Percentiles rank a stretch among this genome's conserved stretches.
Conservation (phyloP, 2,797 vertebrate genomes). For the Coregonus ussuriensis region DNA sequence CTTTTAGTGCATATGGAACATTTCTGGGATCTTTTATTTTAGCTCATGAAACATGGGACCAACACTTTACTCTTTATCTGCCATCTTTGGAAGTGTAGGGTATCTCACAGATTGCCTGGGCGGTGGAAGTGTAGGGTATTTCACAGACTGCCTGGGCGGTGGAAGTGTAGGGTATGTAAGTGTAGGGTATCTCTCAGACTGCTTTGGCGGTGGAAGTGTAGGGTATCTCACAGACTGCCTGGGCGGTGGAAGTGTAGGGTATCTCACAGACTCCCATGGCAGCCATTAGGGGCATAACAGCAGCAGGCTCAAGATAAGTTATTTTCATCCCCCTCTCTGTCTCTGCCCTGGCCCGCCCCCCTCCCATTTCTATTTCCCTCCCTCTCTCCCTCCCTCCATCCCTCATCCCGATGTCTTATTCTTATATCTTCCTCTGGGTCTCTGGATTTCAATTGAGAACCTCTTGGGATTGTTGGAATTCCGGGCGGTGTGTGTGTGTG, state of each 20-base stretch:
- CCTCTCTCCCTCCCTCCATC: conserved; percentile 22
- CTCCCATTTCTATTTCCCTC: conserved; percentile 12
- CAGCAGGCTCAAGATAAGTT: conserved; percentile 51
- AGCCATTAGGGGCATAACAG: conserved; percentile 41
- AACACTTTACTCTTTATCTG: no score
- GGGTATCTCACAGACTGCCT: conserved; percentile 34
- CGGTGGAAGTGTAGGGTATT: no score
- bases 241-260: conserved; percentile 67
- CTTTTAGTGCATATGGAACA: no score
- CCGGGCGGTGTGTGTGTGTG: conserved; percentile 43
- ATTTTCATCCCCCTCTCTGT: conserved; percentile 60
- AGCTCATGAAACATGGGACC: no score
- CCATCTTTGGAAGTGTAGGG: no score
- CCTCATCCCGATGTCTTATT: conserved; percentile 45
- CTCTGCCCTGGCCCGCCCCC: background rate
- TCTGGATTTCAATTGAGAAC: conserved; percentile 75
- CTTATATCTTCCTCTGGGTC: conserved; percentile 61
- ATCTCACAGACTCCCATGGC: conserved; percentile 57
- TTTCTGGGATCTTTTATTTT: no score
- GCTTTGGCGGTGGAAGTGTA: no score
- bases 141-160: conserved; percentile 60
- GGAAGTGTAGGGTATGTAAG: conserved; percentile 46
- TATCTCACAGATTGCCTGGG: no score
- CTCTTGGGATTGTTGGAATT: conserved; percentile 74
- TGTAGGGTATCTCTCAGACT: no score